Conservation (phyloP, 2,888 invertebrate species). For the Meiosimyza platycephala region DNA sequence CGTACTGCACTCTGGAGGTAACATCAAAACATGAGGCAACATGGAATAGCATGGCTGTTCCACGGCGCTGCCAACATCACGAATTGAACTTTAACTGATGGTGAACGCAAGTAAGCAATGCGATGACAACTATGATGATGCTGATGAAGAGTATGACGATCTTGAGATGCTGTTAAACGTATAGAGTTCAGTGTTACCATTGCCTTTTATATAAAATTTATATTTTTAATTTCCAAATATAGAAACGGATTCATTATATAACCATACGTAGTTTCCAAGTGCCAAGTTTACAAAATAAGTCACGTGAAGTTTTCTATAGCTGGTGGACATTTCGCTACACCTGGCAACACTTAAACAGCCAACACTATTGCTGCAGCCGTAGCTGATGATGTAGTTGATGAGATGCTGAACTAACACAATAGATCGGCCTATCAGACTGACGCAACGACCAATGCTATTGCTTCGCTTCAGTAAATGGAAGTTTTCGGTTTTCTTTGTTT, state of each 20-base stretch:
- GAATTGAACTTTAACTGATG: slow-evolving; percentile 61
- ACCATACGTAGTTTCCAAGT: no score
- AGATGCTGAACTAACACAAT: slow-evolving; percentile 10
- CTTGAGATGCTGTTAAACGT: background rate
- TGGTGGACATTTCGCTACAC: background rate
- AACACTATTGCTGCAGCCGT: background rate
- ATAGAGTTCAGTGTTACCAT: no score
- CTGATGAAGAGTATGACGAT: slow-evolving; percentile 13
- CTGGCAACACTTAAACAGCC: background rate
- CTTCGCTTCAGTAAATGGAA: slow-evolving; percentile 5
- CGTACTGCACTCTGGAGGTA: slow-evolving; percentile 46
- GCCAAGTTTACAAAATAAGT: no score
- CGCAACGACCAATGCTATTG: slow-evolving; percentile 22
- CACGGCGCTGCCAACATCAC: slow-evolving; percentile 57
- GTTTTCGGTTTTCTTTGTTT: background rate
- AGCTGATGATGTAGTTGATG: slow-evolving; percentile 20
- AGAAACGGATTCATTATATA: no score
- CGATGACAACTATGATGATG: slow-evolving; percentile 6
- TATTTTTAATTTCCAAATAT: no score
- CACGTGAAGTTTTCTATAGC: background rate
- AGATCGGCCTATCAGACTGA: slow-evolving; percentile 11
- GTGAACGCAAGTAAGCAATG: slow-evolving; percentile 14
- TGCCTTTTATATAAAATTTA: no score
- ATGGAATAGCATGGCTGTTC: slow-evolving; percentile 40
- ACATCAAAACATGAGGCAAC: slow-evolving; percentile 14